phyloP scores from a whole-genome alignment of 2,797 vertebrate species.

The Paratrypauchen microcephalus region DNA sequence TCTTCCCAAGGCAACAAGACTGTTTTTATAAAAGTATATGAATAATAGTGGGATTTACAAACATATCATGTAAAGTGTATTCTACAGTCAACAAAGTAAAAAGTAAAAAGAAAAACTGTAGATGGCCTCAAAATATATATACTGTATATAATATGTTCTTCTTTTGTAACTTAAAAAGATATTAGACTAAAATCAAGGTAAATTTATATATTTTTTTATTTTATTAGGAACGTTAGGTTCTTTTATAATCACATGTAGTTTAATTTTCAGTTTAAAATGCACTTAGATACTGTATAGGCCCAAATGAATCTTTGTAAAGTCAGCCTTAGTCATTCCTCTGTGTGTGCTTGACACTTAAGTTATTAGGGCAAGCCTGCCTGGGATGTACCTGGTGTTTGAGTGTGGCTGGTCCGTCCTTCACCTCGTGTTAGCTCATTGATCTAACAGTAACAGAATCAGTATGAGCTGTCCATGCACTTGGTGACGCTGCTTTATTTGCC shows the following conservation, averaged over 20 bases:
- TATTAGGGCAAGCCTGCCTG: not conserved
- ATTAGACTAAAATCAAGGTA: too few relatives aligned
- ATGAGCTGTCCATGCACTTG: conserved; percentile 22
- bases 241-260: too few relatives aligned
- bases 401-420: conserved; percentile 46
- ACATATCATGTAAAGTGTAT: not conserved
- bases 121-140: too few relatives aligned
- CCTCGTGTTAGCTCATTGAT: conserved; percentile 47
- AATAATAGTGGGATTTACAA: not conserved
- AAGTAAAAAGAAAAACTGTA: too few relatives aligned
- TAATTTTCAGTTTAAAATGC: too few relatives aligned
- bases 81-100: not conserved
- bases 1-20: not conserved
- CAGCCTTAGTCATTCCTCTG: not conserved
- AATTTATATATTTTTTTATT: too few relatives aligned
- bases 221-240: too few relatives aligned
- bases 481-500: conserved; percentile 53
- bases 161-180: not conserved
- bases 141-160: not conserved
- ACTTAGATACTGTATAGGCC: not conserved
- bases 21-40: not conserved
- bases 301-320: not conserved
- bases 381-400: not conserved
- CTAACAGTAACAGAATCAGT: conserved; percentile 50
- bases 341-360: not conserved